Conservation (phyloP, 2,113 vertebrate species). For the Oceanodroma tethys region DNA sequence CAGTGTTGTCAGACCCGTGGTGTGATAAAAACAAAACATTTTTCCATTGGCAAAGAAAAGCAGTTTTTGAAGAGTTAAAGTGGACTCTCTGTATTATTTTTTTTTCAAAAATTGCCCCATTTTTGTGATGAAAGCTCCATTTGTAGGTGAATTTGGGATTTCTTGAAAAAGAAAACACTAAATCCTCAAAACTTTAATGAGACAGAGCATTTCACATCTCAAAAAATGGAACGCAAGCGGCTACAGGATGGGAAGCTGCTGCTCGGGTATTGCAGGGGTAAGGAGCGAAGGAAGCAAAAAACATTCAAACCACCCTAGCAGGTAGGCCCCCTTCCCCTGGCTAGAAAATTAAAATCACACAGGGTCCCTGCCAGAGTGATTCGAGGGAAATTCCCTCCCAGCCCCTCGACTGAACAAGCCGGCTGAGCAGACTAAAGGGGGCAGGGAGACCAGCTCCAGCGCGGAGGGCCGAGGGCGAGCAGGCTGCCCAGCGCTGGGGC, state of each 20-base stretch:
- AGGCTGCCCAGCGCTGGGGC: background rate
- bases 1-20: background rate
- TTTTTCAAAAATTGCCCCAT: background rate
- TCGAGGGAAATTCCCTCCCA: background rate
- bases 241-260: background rate
- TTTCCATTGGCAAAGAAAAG: background rate
- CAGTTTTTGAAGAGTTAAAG: background rate
- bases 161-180: background rate
- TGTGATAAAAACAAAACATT: background rate
- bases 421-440: background rate
- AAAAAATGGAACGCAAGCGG: background rate
- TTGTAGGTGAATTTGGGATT: background rate
- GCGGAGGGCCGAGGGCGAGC: accelerated
- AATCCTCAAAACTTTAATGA: background rate
- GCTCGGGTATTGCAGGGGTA: background rate
- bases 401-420: background rate
- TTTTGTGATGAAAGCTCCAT: background rate
- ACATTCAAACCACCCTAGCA: background rate
- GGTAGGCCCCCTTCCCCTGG: background rate
- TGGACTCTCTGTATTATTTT: background rate
- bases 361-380: background rate
- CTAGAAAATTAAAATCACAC: background rate
- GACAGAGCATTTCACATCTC: background rate
- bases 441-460: background rate
- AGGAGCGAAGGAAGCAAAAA: background rate